Evolutionary conservation across 2,113 vertebrate genomes (phyloP), one percentile per base, ranked within the genome.

Genomic region (Paraplagusia blochii): DNA sequence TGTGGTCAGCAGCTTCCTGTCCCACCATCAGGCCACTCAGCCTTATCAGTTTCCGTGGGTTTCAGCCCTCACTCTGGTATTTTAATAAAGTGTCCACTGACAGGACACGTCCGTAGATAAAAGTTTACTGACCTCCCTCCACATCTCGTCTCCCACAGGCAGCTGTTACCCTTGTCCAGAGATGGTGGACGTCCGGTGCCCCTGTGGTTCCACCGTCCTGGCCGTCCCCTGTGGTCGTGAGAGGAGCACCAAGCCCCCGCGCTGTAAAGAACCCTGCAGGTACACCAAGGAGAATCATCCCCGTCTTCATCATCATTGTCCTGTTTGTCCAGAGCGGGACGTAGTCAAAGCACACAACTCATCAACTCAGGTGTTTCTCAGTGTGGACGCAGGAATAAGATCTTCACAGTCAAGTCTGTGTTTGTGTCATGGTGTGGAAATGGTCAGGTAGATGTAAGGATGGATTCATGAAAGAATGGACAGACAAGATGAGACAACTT

Each of bases 251-350:
- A 85, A 53, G 0, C 82, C 86, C 0, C 86, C 86, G 0, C 80
- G 86, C 63, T 88, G 86, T 49, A 85, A 75, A 13, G 79, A 85
- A 52, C 15, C 60, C 49, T 88, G 86, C 86, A 82, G 75, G 84
- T 85, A 53, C 2, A 5, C 11, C 35, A 13, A 9, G 5, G 36
- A 38, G 11, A 38, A 38, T 10, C 36, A 38, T 10, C 36, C 2
- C 6, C 2, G 22, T 29, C 22, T 29, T 29, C 6, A 6, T 29
- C 22, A 29, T 29, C 22, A 29, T 29, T 29, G 2, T 29, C 6
- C 6, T 29, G 6, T 29, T 29, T 29, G 22, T 29, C 22, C 22
- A 29, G 3, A 29, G 3, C 22, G 6, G 22, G 22, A 29, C 22
- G 6, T 29, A 6, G 22, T 29, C 22, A 29, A 29, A 29, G 6